Conservation (phyloP, 2,888 invertebrate genomes). For the Orthosia incerta region DNA sequence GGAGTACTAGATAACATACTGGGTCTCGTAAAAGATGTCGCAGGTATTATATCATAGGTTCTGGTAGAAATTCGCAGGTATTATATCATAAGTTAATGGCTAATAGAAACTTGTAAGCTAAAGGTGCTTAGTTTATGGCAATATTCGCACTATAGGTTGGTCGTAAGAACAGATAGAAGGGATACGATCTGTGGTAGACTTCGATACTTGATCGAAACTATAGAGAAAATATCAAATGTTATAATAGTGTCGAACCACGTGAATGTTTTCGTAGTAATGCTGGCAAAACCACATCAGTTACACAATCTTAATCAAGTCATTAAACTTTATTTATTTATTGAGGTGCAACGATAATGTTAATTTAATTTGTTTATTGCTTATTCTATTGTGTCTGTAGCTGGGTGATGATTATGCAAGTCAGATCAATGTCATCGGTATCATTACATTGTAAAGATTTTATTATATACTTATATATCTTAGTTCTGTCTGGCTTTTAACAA, state of each 20-base stretch:
- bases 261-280: neutral
- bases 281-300: neutral
- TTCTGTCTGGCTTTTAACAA: neutral
- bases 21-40: neutral
- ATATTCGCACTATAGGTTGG: neutral
- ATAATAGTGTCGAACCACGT: neutral
- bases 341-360: neutral
- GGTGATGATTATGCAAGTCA: neutral
- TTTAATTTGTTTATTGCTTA: neutral
- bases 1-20: neutral
- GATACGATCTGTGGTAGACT: neutral
- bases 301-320: conserved; percentile 4
- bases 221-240: neutral
- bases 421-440: conserved; percentile 10
- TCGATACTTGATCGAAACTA: no score
- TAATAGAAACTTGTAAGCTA: conserved; percentile 24
- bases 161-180: neutral
- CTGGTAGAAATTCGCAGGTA: no score
- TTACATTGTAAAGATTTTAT: conserved; percentile 14
- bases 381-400: neutral
- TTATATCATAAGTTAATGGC: no score
- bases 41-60: no score
- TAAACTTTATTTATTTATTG: conserved; percentile 9
- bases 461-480: neutral
- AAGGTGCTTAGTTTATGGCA: neutral